Evolutionary conservation across 2,113 vertebrate genomes (phyloP).

Genomic region (Vicugna pacos): DNA sequence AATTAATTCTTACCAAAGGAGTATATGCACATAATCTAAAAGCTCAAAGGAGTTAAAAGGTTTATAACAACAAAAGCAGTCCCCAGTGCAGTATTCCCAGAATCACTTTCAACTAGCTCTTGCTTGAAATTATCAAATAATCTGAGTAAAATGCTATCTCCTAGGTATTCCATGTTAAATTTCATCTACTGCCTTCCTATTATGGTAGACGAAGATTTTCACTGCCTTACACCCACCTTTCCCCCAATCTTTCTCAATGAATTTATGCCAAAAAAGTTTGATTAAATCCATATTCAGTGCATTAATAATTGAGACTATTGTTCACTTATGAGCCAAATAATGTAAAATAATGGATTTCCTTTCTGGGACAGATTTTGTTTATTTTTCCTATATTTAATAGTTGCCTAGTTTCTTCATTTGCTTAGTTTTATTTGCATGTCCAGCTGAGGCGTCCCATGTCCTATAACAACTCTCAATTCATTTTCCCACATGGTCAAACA

Average conservation of each 20-base stretch:
- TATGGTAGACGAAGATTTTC: background rate
- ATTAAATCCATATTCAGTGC: background rate
- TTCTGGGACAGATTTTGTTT: background rate
- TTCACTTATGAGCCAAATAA: background rate
- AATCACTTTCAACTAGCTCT: background rate
- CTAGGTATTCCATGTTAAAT: background rate
- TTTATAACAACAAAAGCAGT: background rate
- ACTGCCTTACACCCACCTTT: background rate
- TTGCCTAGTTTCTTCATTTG: background rate
- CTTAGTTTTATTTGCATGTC: background rate
- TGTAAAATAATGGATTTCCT: background rate
- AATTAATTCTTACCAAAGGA: background rate
- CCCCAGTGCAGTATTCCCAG: too few relatives aligned
- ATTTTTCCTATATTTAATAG: slow-evolving; percentile 32
- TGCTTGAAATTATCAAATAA: background rate
- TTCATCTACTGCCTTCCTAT: background rate
- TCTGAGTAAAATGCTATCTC: background rate
- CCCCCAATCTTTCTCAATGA: background rate
- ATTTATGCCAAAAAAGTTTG: slow-evolving; percentile 25
- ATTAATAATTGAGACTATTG: slow-evolving; percentile 10
- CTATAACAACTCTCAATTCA: background rate
- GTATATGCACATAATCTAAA: background rate
- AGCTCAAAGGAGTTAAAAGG: background rate
- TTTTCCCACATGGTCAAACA: background rate
- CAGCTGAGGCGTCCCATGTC: background rate